Percentiles rank a stretch among this genome's conserved stretches.
Conservation (phyloP, 2,888 invertebrate species). For the Caenorhabditis panamensis region DNA sequence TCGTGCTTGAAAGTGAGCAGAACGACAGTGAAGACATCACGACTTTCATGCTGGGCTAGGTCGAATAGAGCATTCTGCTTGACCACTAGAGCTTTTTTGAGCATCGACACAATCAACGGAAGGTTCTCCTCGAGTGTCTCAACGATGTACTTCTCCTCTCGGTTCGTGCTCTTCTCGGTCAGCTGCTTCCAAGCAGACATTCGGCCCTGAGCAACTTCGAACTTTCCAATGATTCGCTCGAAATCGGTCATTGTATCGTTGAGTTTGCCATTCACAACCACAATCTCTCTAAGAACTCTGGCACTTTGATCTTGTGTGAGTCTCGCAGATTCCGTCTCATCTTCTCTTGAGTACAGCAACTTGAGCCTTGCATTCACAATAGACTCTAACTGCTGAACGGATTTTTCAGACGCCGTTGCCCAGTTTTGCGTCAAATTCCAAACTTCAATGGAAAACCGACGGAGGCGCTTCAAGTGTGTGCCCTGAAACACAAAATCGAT, state of each 20-base stretch:
- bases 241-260: slow-evolving; percentile 58
- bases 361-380: slow-evolving; percentile 65
- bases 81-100: slow-evolving; percentile 51
- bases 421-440: slow-evolving; percentile 74
- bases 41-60: slow-evolving; percentile 58
- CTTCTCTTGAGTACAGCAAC: slow-evolving; percentile 57
- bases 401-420: slow-evolving; percentile 55
- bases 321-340: slow-evolving; percentile 14
- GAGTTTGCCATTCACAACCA: slow-evolving; percentile 52
- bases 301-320: slow-evolving; percentile 40
- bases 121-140: slow-evolving; percentile 54
- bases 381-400: slow-evolving; percentile 46
- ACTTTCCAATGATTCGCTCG: slow-evolving; percentile 64
- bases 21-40: slow-evolving; percentile 62
- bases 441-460: slow-evolving; percentile 70
- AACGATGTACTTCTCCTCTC: slow-evolving; percentile 54
- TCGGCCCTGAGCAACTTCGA: slow-evolving; percentile 59
- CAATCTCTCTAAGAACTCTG: slow-evolving; percentile 44
- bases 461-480: slow-evolving; percentile 62
- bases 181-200: slow-evolving; percentile 64
- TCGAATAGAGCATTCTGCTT: slow-evolving; percentile 60
- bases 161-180: slow-evolving; percentile 42
- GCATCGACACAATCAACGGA: slow-evolving; percentile 63
- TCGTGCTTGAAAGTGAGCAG: slow-evolving; percentile 65
- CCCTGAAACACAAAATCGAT: slow-evolving; percentile 57